phyloP scores from a whole-genome alignment of 2,113 vertebrate genomes.

The Saccopteryx leptura region DNA sequence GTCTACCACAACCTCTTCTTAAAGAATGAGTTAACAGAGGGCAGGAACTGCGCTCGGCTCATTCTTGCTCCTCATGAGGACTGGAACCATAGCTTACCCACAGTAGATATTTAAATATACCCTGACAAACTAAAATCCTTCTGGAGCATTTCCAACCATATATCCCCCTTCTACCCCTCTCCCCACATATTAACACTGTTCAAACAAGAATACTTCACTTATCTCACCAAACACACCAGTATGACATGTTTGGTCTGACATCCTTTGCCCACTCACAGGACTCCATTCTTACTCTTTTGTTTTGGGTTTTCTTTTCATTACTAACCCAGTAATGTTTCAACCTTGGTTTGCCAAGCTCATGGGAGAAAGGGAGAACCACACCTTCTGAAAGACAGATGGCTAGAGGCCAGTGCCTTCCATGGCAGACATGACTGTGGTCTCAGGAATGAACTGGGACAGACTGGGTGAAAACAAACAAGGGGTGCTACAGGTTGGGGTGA shows the following conservation, averaged over 20 bases:
- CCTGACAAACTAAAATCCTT: not conserved
- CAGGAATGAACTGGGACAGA: not conserved
- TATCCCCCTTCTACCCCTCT: not conserved
- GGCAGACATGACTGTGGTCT: not conserved
- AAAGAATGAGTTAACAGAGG: not conserved
- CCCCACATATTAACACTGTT: not conserved
- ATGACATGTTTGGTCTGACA: no score
- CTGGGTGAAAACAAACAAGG: not conserved
- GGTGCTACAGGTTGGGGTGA: not conserved
- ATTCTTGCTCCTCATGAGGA: not conserved
- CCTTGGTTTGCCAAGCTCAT: not conserved
- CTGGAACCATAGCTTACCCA: not conserved
- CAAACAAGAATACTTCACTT: not conserved
- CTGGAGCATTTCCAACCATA: not conserved
- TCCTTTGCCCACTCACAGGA: not conserved
- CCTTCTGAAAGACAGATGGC: not conserved
- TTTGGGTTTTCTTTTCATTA: not conserved
- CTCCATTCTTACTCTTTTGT: not conserved
- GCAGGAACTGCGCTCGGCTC: not conserved
- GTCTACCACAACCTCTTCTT: not conserved
- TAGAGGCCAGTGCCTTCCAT: not conserved
- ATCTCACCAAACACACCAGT: not conserved
- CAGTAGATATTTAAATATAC: not conserved
- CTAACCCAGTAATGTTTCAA: not conserved
- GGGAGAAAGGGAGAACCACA: not conserved